Evolutionary conservation across 1,140 invertebrate genomes (phyloP), one percentile per base, ranked within the genome.

Genomic region (Saccostrea echinata): DNA sequence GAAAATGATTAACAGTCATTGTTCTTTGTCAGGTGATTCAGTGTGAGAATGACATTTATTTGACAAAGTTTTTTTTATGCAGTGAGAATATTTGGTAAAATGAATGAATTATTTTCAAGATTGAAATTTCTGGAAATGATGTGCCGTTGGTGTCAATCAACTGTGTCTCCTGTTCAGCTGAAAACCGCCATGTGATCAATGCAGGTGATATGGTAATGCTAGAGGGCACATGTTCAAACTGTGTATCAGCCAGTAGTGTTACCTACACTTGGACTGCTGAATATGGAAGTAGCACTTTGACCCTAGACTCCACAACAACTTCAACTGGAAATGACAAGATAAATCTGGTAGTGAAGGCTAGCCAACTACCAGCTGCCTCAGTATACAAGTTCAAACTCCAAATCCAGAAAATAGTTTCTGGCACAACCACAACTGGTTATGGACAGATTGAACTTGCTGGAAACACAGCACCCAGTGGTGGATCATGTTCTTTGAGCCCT

Each of bases 121-220:
- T 94, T 43, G 35, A 43, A 9, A 90, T 90, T 33, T 76, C 55
- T 9, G 82, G 82, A 6, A 84, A 35, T 43, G 80, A 88, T n/a
- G 86, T 91, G 6, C 93, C 93, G 13, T 52, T 84, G 18, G 88
- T 91, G n/a, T 87, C 84, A 6, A 89, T 93, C 4, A 84, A 84
- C 3, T 94, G 92, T 88, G 43, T 92, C 3, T 93, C 92, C 18
- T 93, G 92, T 84, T 21, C n/a, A 11, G 90, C 91, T 16, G 84
- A 53, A 0, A 84, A 81, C 24, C 83, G 84, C 33, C 90, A 90
- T 86, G 61, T 80, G 11, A 76, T 94, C 24, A 92, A 86, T 30
- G 84, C 84, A 33, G 90, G 87, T 30, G 87, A 89, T 30, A 90
- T 91, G 68, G 33, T 92, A 8, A 89, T 89, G 1, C 86, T 94